Percentiles rank a stretch among this genome's conserved stretches.
Conservation (phyloP, 2,113 vertebrate species). For the Actinemys pallida region DNA sequence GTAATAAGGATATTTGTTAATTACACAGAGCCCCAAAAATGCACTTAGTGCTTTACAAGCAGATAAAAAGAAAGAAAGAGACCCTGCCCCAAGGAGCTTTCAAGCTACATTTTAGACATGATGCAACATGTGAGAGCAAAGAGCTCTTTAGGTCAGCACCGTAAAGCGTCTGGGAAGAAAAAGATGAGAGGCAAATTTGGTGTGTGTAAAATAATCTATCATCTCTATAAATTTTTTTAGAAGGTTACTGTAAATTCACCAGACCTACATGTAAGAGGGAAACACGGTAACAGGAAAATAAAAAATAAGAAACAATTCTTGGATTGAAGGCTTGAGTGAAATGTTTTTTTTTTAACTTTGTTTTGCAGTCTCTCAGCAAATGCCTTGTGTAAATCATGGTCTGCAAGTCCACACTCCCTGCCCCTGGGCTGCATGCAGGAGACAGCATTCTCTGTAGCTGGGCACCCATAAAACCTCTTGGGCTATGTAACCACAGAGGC, state of each 20-base stretch:
- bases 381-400: background rate
- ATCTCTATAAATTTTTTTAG: background rate
- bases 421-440: background rate
- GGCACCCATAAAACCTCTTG: background rate
- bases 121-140: background rate
- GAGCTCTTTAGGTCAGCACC: background rate
- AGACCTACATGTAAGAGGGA: background rate
- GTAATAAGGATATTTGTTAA: background rate
- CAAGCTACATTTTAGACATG: background rate
- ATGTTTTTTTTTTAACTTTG: background rate
- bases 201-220: background rate
- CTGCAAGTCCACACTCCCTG: background rate
- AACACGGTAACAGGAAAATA: background rate
- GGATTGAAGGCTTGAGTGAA: background rate
- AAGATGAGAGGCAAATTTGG: background rate
- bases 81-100: background rate
- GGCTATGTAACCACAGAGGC: background rate
- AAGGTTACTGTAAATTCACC: background rate
- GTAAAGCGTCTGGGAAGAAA: background rate
- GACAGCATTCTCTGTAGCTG: background rate
- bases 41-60: background rate
- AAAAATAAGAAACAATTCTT: background rate
- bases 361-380: constrained; percentile 2
- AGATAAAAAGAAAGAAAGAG: background rate
- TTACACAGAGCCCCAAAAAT: background rate